Conservation (phyloP, 2,113 vertebrate genomes). For the Aphyosemion australe region DNA sequence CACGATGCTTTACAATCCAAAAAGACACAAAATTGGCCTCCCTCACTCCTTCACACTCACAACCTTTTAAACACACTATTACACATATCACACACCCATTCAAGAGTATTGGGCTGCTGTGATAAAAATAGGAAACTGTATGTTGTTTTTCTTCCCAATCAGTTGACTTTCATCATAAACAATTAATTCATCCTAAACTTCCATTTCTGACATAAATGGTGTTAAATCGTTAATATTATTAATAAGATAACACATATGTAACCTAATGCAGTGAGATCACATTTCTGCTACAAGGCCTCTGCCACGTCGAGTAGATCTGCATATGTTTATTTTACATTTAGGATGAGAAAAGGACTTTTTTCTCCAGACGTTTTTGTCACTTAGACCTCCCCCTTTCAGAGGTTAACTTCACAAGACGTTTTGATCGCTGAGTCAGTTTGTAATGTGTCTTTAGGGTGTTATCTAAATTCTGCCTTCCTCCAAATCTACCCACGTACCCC, state of each 20-base stretch:
- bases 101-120: neutral
- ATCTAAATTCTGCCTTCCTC: constrained; percentile 69
- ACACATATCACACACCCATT: constrained; percentile 29
- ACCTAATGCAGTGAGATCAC: constrained; percentile 6
- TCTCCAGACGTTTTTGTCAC: constrained; percentile 39
- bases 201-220: constrained; percentile 49
- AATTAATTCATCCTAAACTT: constrained; percentile 62
- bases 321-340: constrained; percentile 42
- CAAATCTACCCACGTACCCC: constrained; percentile 76
- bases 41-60: constrained; percentile 31
- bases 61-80: constrained; percentile 23
- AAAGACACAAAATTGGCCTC: constrained; percentile 43
- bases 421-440: constrained; percentile 75
- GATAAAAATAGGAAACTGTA: constrained; percentile 14
- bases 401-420: constrained; percentile 74
- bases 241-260: constrained; percentile 26
- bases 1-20: constrained; percentile 42
- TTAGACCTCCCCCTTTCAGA: constrained; percentile 63
- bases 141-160: too few relatives aligned
- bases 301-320: constrained; percentile 17
- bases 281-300: neutral
- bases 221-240: constrained; percentile 34
- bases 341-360: constrained; percentile 16
- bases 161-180: constrained; percentile 26
- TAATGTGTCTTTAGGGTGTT: constrained; percentile 70